phyloP scores from a whole-genome alignment of 2,888 invertebrate genomes.

The Stramonita haemastoma region DNA sequence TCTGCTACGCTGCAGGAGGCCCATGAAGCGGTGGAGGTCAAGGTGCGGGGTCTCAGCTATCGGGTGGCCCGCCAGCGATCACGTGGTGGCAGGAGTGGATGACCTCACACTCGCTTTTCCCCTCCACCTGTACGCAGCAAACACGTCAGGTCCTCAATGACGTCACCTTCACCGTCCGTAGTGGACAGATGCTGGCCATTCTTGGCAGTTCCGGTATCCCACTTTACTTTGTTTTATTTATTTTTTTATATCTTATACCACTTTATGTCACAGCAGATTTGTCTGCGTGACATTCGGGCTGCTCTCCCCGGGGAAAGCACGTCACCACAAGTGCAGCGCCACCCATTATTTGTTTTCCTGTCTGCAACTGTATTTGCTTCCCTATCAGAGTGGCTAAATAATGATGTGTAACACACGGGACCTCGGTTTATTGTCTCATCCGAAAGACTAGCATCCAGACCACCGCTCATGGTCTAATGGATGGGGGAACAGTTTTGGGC shows the following conservation, averaged over 20 bases:
- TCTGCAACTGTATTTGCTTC: no score
- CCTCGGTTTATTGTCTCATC: no score
- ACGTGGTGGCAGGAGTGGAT: slow-evolving; percentile 61
- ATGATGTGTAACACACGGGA: no score
- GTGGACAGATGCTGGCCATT: slow-evolving; percentile 70
- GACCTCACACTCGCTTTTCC: slow-evolving; percentile 18
- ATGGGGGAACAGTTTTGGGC: no score
- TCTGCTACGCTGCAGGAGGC: not conserved
- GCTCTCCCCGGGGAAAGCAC: no score
- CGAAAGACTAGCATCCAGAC: no score
- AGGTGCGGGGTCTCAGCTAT: slow-evolving; percentile 62
- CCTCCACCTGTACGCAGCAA: slow-evolving; percentile 28
- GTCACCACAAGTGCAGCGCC: no score
- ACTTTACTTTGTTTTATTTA: not conserved
- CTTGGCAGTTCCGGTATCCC: slow-evolving; percentile 69
- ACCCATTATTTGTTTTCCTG: no score
- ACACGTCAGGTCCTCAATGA: slow-evolving; percentile 64
- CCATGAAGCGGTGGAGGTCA: slow-evolving; percentile 59
- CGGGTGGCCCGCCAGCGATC: slow-evolving; percentile 60
- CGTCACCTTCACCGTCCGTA: slow-evolving; percentile 64
- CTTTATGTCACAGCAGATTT: not conserved
- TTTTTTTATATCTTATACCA: not conserved
- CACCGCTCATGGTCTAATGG: no score
- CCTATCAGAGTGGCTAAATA: no score
- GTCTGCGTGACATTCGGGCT: no score